A percentile compares a stretch with the other conserved stretches of the same genome.
Conservation (phyloP, 2,888 invertebrate genomes). For the Aethes cnicana region DNA sequence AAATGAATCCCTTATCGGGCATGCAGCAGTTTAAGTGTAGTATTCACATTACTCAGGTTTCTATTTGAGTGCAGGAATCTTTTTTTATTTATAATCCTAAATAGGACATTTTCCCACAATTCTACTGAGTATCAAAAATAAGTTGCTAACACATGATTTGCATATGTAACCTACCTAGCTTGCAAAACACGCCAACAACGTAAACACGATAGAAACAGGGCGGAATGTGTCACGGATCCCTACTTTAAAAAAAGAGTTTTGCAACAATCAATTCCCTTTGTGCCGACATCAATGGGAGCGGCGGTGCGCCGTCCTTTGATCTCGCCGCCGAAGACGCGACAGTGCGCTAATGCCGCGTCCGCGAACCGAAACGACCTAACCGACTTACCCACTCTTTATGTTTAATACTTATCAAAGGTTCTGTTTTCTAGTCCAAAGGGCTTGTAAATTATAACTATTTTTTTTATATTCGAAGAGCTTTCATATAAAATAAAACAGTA, state of each 20-base stretch:
- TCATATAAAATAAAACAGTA: too few species aligned
- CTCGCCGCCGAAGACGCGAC: constrained; percentile 81
- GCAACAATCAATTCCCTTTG: constrained; percentile 82
- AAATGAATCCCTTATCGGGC: too few species aligned
- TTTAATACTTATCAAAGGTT: constrained; percentile 32
- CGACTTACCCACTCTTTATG: constrained; percentile 37
- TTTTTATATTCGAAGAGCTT: too few species aligned
- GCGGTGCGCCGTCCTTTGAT: constrained; percentile 81
- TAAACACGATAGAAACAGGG: constrained; percentile 51
- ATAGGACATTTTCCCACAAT: too few species aligned
- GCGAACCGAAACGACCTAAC: constrained; percentile 61
- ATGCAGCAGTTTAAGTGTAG: too few species aligned
- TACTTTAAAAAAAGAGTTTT: constrained; percentile 71
- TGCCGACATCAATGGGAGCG: constrained; percentile 81
- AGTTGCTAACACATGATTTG: too few species aligned
- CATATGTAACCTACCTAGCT: too few species aligned
- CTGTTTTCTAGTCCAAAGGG: background rate
- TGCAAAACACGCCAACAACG: constrained; percentile 25
- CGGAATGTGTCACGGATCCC: constrained; percentile 69
- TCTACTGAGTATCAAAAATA: too few species aligned
- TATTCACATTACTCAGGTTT: too few species aligned
- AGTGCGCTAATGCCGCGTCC: constrained; percentile 73
- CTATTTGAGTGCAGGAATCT: too few species aligned
- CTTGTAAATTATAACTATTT: background rate
- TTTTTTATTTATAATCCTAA: too few species aligned